A percentile compares a stretch with the other conserved stretches of the same genome.
phyloP scores from a whole-genome alignment of 1,140 invertebrate genomes.

The Drosophila mojavensis region DNA sequence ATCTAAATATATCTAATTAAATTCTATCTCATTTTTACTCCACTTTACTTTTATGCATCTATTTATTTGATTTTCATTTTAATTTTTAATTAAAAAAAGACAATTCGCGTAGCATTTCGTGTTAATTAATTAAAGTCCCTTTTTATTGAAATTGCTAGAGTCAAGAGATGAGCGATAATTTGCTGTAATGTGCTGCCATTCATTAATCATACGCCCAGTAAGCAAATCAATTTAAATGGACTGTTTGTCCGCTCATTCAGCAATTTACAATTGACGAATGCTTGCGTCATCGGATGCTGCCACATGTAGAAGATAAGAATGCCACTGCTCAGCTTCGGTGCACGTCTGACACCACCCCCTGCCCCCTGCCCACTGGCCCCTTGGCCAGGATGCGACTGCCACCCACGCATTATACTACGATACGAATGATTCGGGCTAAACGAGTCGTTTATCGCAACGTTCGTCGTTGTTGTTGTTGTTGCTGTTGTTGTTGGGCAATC shows the following conservation, averaged over 20 bases:
- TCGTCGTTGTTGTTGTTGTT: slow-evolving; percentile 25
- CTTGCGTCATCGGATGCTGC: slow-evolving; percentile 34
- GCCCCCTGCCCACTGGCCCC: not conserved
- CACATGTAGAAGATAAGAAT: slow-evolving; percentile 26
- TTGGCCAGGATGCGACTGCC: slow-evolving; percentile 7
- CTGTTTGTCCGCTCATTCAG: slow-evolving; percentile 12
- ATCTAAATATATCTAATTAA: too few relatives aligned
- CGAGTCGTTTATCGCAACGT: slow-evolving; percentile 60
- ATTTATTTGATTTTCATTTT: too few relatives aligned
- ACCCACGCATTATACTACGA: slow-evolving; percentile 49
- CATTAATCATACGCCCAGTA: slow-evolving; percentile 50
- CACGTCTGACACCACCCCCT: not conserved
- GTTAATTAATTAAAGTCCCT: too few relatives aligned
- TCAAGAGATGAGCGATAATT: slow-evolving; percentile 35
- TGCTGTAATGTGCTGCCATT: slow-evolving; percentile 38
- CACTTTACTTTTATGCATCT: too few relatives aligned
- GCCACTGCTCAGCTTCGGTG: slow-evolving; percentile 2
- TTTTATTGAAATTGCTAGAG: not conserved
- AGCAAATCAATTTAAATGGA: slow-evolving; percentile 35
- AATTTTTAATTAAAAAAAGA: too few relatives aligned
- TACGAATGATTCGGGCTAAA: slow-evolving; percentile 61
- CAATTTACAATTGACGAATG: slow-evolving; percentile 44
- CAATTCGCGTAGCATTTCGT: too few relatives aligned
- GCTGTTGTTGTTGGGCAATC: slow-evolving; percentile 70
- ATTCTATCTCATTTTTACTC: too few relatives aligned